Evolutionary conservation across 2,113 vertebrate genomes (phyloP).

Genomic region (Lethenteron reissneri): DNA sequence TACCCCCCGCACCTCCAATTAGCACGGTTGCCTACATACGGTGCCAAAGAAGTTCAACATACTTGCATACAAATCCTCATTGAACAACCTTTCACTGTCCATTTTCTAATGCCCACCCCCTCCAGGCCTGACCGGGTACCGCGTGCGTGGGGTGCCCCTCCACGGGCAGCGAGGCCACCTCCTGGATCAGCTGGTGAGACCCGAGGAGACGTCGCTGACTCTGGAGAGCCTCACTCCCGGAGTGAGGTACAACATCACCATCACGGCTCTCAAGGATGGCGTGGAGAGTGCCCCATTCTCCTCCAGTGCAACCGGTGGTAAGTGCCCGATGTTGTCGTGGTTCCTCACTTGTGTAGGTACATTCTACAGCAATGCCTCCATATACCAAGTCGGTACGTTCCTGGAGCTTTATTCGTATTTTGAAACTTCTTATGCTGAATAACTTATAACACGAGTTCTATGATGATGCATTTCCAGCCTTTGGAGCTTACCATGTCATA

Average conservation of each 20-base stretch:
- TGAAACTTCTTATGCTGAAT: too few relatives aligned
- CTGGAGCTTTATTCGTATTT: too few relatives aligned
- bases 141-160: constrained; percentile 51
- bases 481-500: too few relatives aligned
- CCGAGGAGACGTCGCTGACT: constrained; percentile 50
- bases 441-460: too few relatives aligned
- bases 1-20: too few relatives aligned
- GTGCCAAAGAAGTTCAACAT: too few relatives aligned
- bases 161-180: constrained; percentile 49
- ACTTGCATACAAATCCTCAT: too few relatives aligned
- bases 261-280: constrained; percentile 55
- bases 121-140: constrained; percentile 64
- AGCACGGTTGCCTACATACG: too few relatives aligned
- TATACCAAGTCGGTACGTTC: too few relatives aligned
- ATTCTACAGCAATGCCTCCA: too few relatives aligned
- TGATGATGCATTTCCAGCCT: too few relatives aligned
- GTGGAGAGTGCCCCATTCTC: constrained; percentile 66
- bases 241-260: constrained; percentile 76
- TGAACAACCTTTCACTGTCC: not conserved
- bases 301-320: constrained; percentile 54
- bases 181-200: constrained; percentile 58
- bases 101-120: not conserved
- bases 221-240: constrained; percentile 72
- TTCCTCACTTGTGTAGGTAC: too few relatives aligned
- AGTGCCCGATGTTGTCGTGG: constrained; percentile 11